A percentile compares a stretch with the other conserved stretches of the same genome.
These are phyloP conservation scores for Pseudonaja textilis DNA, from an alignment of 2,113 vertebrate species.

Conservation along the genomic window DNA sequence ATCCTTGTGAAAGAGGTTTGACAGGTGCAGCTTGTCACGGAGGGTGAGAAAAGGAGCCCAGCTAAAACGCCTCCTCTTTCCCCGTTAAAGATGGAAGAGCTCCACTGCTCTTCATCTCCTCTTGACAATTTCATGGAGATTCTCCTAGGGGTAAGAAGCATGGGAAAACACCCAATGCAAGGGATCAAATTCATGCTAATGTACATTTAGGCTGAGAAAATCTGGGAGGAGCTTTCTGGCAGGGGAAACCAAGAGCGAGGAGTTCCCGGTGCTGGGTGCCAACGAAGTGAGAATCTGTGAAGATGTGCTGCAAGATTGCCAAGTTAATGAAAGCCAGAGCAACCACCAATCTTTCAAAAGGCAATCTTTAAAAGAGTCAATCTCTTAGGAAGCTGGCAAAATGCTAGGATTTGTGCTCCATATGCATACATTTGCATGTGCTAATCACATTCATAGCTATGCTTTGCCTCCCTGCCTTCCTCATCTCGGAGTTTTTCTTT, in stretches of 20 bases:
- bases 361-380: neutral
- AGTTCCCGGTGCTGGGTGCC: neutral
- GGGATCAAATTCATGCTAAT: neutral
- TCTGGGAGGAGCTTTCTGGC: neutral
- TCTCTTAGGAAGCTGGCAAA: neutral
- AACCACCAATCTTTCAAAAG: neutral
- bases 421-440: neutral
- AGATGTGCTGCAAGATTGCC: neutral
- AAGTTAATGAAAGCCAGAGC: neutral
- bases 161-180: neutral
- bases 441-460: neutral
- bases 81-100: neutral
- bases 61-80: neutral
- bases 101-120: neutral
- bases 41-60: neutral
- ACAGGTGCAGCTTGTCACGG: neutral
- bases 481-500: neutral
- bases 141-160: neutral
- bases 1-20: neutral
- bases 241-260: neutral
- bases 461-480: neutral
- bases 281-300: neutral
- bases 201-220: neutral
- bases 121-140: neutral
- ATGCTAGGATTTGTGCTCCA: neutral